phyloP scores from a whole-genome alignment of 2,113 vertebrate species.

The Microcebus murinus region DNA sequence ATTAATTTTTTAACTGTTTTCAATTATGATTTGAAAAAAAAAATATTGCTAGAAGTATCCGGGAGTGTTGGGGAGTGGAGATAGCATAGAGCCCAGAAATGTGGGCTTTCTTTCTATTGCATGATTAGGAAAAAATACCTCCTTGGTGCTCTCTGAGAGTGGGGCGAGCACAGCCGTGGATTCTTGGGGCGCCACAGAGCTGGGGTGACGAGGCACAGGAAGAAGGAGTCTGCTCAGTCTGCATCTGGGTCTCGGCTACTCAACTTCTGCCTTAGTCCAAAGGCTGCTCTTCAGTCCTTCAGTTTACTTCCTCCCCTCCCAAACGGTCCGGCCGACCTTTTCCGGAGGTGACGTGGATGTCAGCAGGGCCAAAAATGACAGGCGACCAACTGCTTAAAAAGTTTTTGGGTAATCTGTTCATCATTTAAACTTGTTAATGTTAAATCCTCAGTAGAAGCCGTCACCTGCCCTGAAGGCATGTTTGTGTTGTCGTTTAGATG shows the following conservation, averaged over 20 bases:
- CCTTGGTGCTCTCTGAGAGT: accelerated
- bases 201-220: accelerated
- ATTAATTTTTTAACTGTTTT: neutral
- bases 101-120: accelerated
- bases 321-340: accelerated
- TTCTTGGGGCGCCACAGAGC: accelerated
- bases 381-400: neutral
- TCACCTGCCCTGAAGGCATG: neutral
- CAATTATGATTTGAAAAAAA: neutral
- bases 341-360: accelerated
- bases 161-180: accelerated
- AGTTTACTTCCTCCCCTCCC: no score
- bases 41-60: accelerated
- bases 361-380: neutral
- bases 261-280: accelerated
- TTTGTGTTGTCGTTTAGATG: no score
- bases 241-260: accelerated
- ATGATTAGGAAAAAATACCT: accelerated
- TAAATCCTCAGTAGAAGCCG: neutral
- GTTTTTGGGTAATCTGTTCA: neutral
- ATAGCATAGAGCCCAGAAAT: no score
- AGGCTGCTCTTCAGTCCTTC: neutral
- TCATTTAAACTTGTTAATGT: neutral
- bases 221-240: accelerated
- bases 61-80: accelerated